Evolutionary conservation across 2,888 invertebrate genomes (phyloP), one percentile per base, ranked within the genome.

Genomic region (Clusia tigrina): DNA sequence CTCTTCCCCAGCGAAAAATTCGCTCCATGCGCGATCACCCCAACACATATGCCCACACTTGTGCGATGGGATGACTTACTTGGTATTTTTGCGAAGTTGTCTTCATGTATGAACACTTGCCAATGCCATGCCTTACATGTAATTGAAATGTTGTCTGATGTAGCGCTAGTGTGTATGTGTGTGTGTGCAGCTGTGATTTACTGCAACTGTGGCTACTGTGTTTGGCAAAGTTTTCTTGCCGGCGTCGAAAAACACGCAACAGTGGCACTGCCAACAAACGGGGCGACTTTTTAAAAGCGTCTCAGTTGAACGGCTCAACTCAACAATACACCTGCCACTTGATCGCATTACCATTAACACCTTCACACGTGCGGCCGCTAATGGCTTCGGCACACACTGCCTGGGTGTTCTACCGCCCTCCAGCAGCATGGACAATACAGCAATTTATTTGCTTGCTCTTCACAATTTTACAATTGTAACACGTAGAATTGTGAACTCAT

Each of bases 321-420:
- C 54, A 32, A n/a, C n/a, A n/a, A 15, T 20, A n/a, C 54, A 26
- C 51, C 48, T 3, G 25, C n/a, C 57, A 23, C 15, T 15, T 22
- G 32, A 26, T 17, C 26, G 25, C 26, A 51, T 48, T n/a, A n/a
- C n/a, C n/a, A n/a, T n/a, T 48, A 24, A 48, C 15, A 24, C 56
- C 6, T n/a, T 22, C 24, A 22, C 10, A 22, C 38, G 23, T 17
- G 42, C 42, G 10, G 23, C 56, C 32, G 46, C 23, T 57, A 57
- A 57, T 46, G 10, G 24, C 57, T n/a, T n/a, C 18, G 15, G 17
- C 58, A 58, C 48, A 51, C 51, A 58, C n/a, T 22, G 48, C 20
- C 58, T 58, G 58, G 58, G 58, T 58, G 58, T 58, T 58, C 58
- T 22, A 24, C 46, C n/a, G 15, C 12, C 9, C 42, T 6, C 42